phyloP scores from a whole-genome alignment of 2,113 vertebrate species.

The Macaca fascicularis region DNA sequence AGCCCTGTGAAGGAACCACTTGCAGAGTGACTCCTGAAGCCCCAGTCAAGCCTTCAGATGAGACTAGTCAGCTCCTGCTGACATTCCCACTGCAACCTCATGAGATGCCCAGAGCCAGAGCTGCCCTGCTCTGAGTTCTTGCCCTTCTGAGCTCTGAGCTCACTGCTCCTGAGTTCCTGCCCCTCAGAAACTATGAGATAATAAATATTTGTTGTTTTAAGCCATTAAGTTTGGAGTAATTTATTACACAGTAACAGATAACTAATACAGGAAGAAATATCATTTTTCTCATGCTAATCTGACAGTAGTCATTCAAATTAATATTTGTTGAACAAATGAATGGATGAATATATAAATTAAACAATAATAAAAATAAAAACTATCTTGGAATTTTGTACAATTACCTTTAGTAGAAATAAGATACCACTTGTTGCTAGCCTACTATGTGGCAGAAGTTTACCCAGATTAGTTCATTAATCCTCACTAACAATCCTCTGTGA shows the following conservation, averaged over 20 bases:
- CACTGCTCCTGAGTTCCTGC: background rate
- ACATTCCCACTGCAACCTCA: background rate
- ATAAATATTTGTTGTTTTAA: background rate
- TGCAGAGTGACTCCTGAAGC: background rate
- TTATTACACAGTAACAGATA: background rate
- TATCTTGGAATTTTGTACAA: fast-evolving
- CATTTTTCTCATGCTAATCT: background rate
- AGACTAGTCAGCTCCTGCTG: background rate
- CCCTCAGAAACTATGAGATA: background rate
- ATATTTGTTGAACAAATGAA: background rate
- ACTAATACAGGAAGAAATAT: background rate
- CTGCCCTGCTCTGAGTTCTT: background rate
- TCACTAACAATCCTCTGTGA: too few relatives aligned
- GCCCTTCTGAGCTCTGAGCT: background rate
- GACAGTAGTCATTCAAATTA: background rate
- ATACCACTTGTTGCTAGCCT: background rate
- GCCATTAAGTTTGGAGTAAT: background rate
- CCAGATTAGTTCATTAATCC: background rate
- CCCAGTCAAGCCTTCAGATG: background rate
- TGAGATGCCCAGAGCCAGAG: background rate
- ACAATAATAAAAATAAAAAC: background rate
- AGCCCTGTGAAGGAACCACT: background rate
- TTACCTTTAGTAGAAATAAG: background rate
- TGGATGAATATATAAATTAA: background rate
- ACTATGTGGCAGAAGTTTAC: background rate